Base-by-base conservation (phyloP, 1,140 invertebrate species). In the Procambarus virginalis region DNA sequence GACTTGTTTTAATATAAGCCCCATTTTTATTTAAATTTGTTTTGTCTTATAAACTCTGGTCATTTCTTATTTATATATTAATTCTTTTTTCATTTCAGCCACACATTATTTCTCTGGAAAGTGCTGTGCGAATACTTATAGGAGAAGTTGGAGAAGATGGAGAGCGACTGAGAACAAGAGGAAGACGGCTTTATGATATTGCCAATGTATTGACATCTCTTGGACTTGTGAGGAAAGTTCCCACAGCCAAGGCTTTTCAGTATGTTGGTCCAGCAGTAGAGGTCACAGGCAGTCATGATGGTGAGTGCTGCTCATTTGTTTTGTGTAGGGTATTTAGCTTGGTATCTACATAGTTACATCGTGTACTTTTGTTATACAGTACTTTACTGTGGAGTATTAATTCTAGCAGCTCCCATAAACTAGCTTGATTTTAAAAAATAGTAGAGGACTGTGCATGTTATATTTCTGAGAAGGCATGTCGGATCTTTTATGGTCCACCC, bases 201-300 rank as follows among this genome's bases (percentile, higher is more conserved):
- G 96, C 96, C 60, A 97, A 97, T 94, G 96, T 96, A 84, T 94
- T 96, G 86, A 95, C 96, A 87, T 96, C 96, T 86, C 95, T 96
- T 91, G 95, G 95, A 87, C 94, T 96, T 77, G 96, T 96, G 89
- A 94, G 95, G 93, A 96, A 96, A 93, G 95, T 96, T 70, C 95
- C 95, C 84, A 93, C 94, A 20, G 94, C 94, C 46, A 94, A 94
- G 84, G 95, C 96, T 90, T 96, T 96, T 93, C 95, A 95, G 92
- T 96, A 96, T 93, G 95, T 95, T 86, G 96, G 96, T 34, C 96
- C 96, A 68, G 93, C 94, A 94, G 94, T 93, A 92, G 94, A 94
- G 78, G 88, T 92, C n/a, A 78, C 78, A 20, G 64, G 84, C 20
- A 91, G 2, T 93, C 94, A 64, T 48, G 92, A 89, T 48, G 81